Evolutionary conservation across 1,140 invertebrate species (phyloP).

Genomic region (Tyrophagus putrescentiae): DNA sequence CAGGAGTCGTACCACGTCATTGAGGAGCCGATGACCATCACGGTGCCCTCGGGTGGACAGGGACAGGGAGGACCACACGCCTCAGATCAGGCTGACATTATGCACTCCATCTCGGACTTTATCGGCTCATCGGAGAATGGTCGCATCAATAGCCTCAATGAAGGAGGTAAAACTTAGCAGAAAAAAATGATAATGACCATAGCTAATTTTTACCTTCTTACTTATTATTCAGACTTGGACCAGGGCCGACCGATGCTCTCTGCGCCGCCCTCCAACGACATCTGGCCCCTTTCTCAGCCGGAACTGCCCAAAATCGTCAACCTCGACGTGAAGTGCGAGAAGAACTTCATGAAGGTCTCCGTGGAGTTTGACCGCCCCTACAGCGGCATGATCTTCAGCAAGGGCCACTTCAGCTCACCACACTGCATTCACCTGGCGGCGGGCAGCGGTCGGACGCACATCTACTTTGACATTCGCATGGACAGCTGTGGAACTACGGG

Average conservation of each 20-base stretch:
- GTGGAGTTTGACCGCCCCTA: constrained; percentile 30
- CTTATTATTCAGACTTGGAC: constrained; percentile 21
- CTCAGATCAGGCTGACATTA: background rate
- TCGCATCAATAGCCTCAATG: constrained; percentile 2
- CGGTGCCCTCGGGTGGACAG: too few relatives aligned
- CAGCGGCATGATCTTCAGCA: constrained; percentile 30
- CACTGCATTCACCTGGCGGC: constrained; percentile 79
- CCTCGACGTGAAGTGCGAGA: constrained; percentile 30
- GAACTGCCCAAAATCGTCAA: constrained; percentile 29
- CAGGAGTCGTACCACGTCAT: too few relatives aligned
- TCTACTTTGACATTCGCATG: constrained; percentile 76
- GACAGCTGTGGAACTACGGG: constrained; percentile 80
- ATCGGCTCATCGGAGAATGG: background rate
- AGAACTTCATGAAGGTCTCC: constrained; percentile 29
- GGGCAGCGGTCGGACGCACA: constrained; percentile 67
- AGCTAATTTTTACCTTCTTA: background rate
- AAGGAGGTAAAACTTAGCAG: background rate
- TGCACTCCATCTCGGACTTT: background rate
- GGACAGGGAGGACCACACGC: too few relatives aligned
- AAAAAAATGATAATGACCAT: too few relatives aligned
- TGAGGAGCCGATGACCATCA: too few relatives aligned
- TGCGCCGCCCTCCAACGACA: background rate
- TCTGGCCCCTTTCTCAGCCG: constrained; percentile 27
- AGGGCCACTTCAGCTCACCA: constrained; percentile 55
- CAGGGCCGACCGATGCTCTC: constrained; percentile 27